These are phyloP conservation scores for Tanytarsus gracilentus DNA, from an alignment of 2,888 invertebrate species.

Conservation along the genomic window DNA sequence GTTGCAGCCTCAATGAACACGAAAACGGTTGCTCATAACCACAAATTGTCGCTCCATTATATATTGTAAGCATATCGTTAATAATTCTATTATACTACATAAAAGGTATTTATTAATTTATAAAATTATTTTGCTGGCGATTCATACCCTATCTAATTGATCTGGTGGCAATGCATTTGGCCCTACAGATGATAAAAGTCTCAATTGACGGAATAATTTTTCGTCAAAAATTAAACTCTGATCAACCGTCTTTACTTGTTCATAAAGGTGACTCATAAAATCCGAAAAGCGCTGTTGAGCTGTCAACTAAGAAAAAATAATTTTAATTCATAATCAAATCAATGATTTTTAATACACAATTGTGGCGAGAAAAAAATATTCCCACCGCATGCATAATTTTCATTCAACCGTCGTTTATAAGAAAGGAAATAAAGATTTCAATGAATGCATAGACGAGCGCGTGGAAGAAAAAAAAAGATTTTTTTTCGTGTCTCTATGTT, in stretches of 20 bases:
- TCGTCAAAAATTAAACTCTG: conserved; percentile 58
- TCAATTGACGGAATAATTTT: conserved; percentile 60
- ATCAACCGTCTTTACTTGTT: conserved; percentile 62
- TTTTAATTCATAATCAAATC: not conserved
- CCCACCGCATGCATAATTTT: conserved; percentile 11
- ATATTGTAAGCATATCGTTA: conserved; percentile 80
- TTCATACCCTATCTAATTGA: conserved; percentile 67
- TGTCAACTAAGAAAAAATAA: conserved; percentile 50
- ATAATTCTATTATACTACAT: conserved; percentile 76
- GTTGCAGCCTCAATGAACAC: conserved; percentile 71
- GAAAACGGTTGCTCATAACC: conserved; percentile 75
- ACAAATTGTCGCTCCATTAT: conserved; percentile 76
- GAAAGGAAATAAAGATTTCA: conserved; percentile 13
- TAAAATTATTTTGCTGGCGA: not conserved
- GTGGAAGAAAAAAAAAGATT: not conserved
- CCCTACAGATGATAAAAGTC: conserved; percentile 69
- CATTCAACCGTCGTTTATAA: not conserved
- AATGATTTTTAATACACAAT: not conserved
- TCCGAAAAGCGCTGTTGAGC: conserved; percentile 73
- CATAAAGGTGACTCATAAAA: conserved; percentile 72
- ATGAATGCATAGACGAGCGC: conserved; percentile 19
- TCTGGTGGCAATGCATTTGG: conserved; percentile 75
- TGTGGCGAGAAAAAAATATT: not conserved
- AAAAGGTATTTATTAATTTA: conserved; percentile 29
- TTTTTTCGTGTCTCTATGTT: conserved; percentile 24